Evolutionary conservation across 2,113 vertebrate genomes (phyloP), one percentile per base, ranked within the genome.

Genomic region (Chionomys nivalis): DNA sequence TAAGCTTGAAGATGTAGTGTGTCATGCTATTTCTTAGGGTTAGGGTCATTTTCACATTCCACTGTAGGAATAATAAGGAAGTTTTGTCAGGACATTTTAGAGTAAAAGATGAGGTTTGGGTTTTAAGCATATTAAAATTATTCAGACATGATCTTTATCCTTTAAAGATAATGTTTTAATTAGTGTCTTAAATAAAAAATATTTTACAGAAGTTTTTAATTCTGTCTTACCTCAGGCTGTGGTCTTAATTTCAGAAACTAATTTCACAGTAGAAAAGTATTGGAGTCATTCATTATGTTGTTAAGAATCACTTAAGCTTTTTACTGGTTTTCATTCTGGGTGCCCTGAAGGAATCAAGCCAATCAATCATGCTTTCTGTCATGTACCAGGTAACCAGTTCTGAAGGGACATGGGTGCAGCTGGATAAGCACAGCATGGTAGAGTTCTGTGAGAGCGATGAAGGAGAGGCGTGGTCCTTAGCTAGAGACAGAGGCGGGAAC

Each of bases 391-490:
- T 99, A 98, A 99, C 99, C 98, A 99, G 99, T 99, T 98, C 99
- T 91, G 99, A 99, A 99, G 99, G 99, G 96, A 99, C 99, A 0
- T 99, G 99, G 99, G 99, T 99, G 89, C 99, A 99, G 94, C 99
- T 99, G 99, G 99, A 99, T 99, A 99, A 99, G 98, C 99, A 99
- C 99, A 99, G 99, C 98, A 99, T 99, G 97, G 99, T 99, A 98
- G 99, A 99, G 97, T 99, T 99, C 98, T 99, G 99, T 99, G 99
- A 99, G 98, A 99, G 99, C 92, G 99, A 99, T 97, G 99, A 99
- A 98, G 99, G 99, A 63, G 99, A 99, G 97, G 99, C 99, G 3
- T 99, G 99, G 99, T 99, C 99, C 0, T 98, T 99, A 98, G 99
- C 99, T 98, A 99, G 99, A 99, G 99, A 99, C 98, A 99, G 99